Percentiles rank a stretch among this genome's conserved stretches.
Evolutionary conservation across 1,140 invertebrate genomes (phyloP).

Genomic region (Drosophila obscura): DNA sequence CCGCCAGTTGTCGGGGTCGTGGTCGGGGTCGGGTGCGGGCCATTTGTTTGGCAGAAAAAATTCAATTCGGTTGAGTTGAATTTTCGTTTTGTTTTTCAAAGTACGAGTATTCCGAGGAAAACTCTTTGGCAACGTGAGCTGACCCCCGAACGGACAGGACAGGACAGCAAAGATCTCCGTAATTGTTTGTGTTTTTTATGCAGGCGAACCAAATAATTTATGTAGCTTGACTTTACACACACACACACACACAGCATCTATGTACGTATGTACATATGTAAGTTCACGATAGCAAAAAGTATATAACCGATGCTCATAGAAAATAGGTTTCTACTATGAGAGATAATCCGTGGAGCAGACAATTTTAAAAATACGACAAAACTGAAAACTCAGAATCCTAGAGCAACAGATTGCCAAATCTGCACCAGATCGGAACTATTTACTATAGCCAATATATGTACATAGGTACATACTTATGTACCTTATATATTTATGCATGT

Average conservation of each 20-base stretch:
- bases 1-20: neutral
- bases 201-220: slow-evolving; percentile 1
- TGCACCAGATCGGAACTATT: too few relatives aligned
- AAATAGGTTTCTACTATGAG: too few relatives aligned
- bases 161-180: too few relatives aligned
- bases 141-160: too few relatives aligned
- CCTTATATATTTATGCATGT: neutral
- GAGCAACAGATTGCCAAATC: too few relatives aligned
- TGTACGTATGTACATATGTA: slow-evolving; percentile 1
- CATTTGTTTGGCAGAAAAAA: slow-evolving; percentile 14
- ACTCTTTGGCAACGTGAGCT: slow-evolving; percentile 55
- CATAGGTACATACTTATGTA: neutral
- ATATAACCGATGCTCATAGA: too few relatives aligned
- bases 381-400: too few relatives aligned
- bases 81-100: slow-evolving; percentile 13
- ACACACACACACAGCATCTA: slow-evolving; percentile 1
- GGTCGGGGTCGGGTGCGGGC: slow-evolving; percentile 54
- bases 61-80: slow-evolving; percentile 10
- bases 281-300: too few relatives aligned
- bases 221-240: neutral
- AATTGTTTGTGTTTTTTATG: slow-evolving; percentile 34
- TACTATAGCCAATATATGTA: neutral
- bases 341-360: too few relatives aligned
- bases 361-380: neutral
- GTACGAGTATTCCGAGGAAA: slow-evolving; percentile 26